phyloP scores from a whole-genome alignment of 2,888 invertebrate species.

The Lasioglossum figueresi region DNA sequence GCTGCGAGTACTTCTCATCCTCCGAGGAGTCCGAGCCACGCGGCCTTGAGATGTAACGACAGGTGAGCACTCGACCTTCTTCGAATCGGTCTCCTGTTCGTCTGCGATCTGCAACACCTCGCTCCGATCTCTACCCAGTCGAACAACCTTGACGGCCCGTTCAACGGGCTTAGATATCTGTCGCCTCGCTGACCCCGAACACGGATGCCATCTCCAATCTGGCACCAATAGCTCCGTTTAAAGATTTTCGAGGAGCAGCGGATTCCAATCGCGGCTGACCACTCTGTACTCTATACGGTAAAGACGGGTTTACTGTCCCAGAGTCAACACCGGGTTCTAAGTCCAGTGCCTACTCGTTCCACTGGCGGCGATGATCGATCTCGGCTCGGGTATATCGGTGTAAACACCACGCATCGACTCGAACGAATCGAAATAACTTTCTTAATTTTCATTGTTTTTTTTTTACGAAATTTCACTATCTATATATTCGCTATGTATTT shows the following conservation, averaged over 20 bases:
- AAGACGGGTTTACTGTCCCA: too few species aligned
- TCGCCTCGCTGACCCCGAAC: slow-evolving; percentile 2
- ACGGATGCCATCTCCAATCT: not conserved
- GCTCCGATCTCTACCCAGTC: not conserved
- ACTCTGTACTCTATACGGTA: not conserved
- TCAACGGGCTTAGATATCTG: not conserved
- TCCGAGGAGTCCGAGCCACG: slow-evolving; percentile 83
- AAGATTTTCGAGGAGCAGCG: not conserved
- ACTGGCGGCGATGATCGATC: too few species aligned
- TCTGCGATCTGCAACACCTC: not conserved
- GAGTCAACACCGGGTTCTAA: too few species aligned
- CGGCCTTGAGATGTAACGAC: slow-evolving; percentile 79
- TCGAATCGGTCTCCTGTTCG: slow-evolving; percentile 16
- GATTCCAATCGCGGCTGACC: not conserved
- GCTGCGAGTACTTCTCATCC: slow-evolving; percentile 75
- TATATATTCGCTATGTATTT: too few species aligned
- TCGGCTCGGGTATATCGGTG: too few species aligned
- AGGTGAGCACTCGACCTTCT: slow-evolving; percentile 67
- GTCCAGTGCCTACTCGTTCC: too few species aligned
- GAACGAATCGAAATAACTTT: too few species aligned
- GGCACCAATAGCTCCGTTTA: not conserved
- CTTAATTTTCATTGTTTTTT: too few species aligned
- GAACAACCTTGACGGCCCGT: not conserved
- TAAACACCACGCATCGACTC: too few species aligned
- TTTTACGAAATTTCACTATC: too few species aligned